Percentiles rank a stretch among this genome's conserved stretches.
phyloP scores from a whole-genome alignment of 1,140 invertebrate species.

The Nasonia longicornis region DNA sequence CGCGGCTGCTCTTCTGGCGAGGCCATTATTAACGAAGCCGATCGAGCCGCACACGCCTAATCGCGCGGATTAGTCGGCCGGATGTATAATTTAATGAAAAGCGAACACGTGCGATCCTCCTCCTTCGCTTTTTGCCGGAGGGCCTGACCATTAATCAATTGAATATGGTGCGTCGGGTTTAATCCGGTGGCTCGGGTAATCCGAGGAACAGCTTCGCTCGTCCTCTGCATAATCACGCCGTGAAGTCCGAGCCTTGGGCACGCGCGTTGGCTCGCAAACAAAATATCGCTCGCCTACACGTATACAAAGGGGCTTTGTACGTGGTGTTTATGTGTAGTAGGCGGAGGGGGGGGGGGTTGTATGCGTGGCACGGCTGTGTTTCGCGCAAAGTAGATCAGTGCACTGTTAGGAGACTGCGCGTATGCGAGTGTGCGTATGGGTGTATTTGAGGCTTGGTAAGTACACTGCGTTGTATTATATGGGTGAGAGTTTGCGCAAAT shows the following conservation, averaged over 20 bases:
- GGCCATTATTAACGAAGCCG: slow-evolving; percentile 8
- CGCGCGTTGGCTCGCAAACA: background rate
- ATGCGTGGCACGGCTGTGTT: background rate
- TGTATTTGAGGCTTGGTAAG: too few relatives aligned
- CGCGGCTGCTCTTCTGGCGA: background rate
- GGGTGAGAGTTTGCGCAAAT: too few relatives aligned
- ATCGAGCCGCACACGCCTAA: background rate
- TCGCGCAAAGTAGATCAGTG: background rate
- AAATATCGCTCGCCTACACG: background rate
- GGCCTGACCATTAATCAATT: slow-evolving; percentile 12
- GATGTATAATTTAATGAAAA: slow-evolving; percentile 24
- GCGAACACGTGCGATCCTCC: slow-evolving; percentile 2
- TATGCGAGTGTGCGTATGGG: too few relatives aligned
- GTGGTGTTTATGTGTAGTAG: too few relatives aligned
- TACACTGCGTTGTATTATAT: too few relatives aligned
- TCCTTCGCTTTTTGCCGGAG: background rate
- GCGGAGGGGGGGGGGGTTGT: too few relatives aligned
- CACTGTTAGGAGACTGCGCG: background rate
- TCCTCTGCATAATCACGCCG: slow-evolving; percentile 12
- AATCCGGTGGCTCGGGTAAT: background rate
- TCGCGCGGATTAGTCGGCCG: background rate
- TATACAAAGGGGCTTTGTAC: background rate
- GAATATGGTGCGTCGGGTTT: background rate
- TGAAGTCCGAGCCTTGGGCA: background rate
- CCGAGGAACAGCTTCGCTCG: background rate